A percentile compares a stretch with the other conserved stretches of the same genome.
Evolutionary conservation across 1,140 invertebrate genomes (phyloP).

Genomic region (Globodera rostochiensis): DNA sequence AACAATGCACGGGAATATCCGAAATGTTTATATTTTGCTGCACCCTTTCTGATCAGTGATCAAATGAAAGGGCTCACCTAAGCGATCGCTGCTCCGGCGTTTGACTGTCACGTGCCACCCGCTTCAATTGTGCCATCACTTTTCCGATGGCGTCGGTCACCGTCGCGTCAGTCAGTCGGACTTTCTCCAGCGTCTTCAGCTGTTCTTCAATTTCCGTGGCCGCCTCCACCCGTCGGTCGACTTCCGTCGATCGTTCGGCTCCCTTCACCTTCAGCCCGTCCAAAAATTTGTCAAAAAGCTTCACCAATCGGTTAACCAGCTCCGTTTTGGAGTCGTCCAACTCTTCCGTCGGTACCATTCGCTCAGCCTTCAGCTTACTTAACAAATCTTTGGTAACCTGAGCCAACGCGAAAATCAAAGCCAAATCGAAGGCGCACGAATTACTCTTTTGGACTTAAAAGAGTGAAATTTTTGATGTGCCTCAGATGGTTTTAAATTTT

Average conservation of each 20-base stretch:
- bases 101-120: not conserved
- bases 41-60: not conserved
- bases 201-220: not conserved
- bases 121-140: not conserved
- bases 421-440: not conserved
- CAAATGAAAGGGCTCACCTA: not conserved
- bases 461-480: not conserved
- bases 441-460: not conserved
- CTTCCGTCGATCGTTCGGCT: not conserved
- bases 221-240: not conserved
- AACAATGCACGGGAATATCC: no score
- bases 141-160: not conserved
- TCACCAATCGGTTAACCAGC: not conserved
- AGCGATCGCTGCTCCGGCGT: not conserved
- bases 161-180: not conserved
- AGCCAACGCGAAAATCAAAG: not conserved
- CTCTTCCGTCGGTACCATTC: not conserved
- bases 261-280: not conserved
- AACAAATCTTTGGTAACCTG: not conserved
- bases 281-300: not conserved
- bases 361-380: not conserved
- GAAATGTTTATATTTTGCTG: not conserved
- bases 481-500: no score
- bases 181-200: not conserved
- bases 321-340: not conserved